Conservation (phyloP, 1,140 invertebrate genomes). For the Meteorus sp. region DNA sequence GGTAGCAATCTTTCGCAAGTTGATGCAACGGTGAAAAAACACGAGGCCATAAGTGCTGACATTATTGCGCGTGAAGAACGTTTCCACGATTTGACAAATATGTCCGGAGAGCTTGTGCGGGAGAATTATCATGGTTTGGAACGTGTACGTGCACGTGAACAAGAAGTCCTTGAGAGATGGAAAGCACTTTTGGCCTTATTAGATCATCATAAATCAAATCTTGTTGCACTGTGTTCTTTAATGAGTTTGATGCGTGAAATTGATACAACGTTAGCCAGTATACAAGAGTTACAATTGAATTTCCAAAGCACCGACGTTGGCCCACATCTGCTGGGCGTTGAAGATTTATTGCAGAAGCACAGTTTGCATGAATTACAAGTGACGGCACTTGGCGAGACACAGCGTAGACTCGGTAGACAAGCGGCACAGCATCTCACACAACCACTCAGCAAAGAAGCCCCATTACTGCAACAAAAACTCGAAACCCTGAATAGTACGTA, state of each 20-base stretch:
- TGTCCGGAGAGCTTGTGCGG: slow-evolving; percentile 86
- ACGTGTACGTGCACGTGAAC: slow-evolving; percentile 77
- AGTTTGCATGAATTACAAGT: slow-evolving; percentile 89
- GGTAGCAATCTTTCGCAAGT: slow-evolving; percentile 89
- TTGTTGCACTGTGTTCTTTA: slow-evolving; percentile 76
- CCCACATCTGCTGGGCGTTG: slow-evolving; percentile 88
- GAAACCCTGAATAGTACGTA: slow-evolving; percentile 73
- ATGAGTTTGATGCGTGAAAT: slow-evolving; percentile 89
- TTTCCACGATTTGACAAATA: slow-evolving; percentile 88
- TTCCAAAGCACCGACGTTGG: slow-evolving; percentile 88
- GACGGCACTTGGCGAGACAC: slow-evolving; percentile 80
- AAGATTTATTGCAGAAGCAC: slow-evolving; percentile 92
- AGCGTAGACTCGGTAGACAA: slow-evolving; percentile 75
- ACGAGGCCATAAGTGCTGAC: slow-evolving; percentile 97
- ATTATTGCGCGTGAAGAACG: slow-evolving; percentile 93
- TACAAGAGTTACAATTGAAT: slow-evolving; percentile 78
- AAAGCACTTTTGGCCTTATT: slow-evolving; percentile 80
- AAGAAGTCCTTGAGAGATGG: slow-evolving; percentile 89
- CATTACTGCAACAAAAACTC: slow-evolving; percentile 70
- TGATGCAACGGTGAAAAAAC: slow-evolving; percentile 97
- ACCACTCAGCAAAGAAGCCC: slow-evolving; percentile 64
- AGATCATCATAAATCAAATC: slow-evolving; percentile 80
- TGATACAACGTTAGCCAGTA: slow-evolving; percentile 83
- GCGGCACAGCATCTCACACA: slow-evolving; percentile 60
- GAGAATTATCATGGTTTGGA: slow-evolving; percentile 93